Percentiles rank a stretch among this genome's conserved stretches.
phyloP scores from a whole-genome alignment of 2,888 invertebrate species.

The Aspidiotus destructor region DNA sequence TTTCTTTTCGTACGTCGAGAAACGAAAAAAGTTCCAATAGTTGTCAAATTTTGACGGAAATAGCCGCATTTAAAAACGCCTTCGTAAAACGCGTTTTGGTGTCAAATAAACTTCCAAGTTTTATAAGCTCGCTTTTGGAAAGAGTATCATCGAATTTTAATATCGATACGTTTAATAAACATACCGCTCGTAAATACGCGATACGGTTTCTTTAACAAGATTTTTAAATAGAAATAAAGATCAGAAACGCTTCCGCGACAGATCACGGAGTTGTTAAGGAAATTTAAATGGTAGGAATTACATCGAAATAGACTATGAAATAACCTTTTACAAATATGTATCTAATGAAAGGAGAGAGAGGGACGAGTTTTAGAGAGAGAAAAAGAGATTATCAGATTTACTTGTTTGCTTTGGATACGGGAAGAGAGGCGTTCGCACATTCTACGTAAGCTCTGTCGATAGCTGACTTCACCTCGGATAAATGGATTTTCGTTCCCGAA shows the following conservation, averaged over 20 bases:
- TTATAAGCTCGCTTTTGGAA: not conserved
- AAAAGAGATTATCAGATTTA: not conserved
- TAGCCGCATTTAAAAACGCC: not conserved
- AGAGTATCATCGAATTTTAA: conserved; percentile 2
- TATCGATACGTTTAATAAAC: conserved; percentile 1
- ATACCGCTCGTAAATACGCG: not conserved
- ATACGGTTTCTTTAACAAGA: not conserved
- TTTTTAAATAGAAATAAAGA: not conserved
- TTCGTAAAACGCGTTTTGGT: not conserved
- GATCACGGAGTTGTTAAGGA: not conserved
- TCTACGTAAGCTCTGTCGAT: not conserved
- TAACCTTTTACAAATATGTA: not conserved
- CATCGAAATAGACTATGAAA: not conserved
- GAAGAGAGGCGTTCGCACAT: not conserved
- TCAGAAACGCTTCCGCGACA: not conserved
- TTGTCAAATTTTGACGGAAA: conserved; percentile 3
- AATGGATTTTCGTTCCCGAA: conserved; percentile 2
- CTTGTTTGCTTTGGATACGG: not conserved
- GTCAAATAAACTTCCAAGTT: not conserved
- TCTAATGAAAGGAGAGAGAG: too few relatives aligned
- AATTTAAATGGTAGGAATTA: not conserved
- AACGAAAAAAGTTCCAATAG: not conserved
- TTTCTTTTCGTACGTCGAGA: too few relatives aligned
- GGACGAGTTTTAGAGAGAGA: not conserved
- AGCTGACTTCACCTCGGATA: not conserved